Evolutionary conservation across 2,797 vertebrate genomes (phyloP), one percentile per base, ranked within the genome.

Genomic region (Enteromius mattozi): DNA sequence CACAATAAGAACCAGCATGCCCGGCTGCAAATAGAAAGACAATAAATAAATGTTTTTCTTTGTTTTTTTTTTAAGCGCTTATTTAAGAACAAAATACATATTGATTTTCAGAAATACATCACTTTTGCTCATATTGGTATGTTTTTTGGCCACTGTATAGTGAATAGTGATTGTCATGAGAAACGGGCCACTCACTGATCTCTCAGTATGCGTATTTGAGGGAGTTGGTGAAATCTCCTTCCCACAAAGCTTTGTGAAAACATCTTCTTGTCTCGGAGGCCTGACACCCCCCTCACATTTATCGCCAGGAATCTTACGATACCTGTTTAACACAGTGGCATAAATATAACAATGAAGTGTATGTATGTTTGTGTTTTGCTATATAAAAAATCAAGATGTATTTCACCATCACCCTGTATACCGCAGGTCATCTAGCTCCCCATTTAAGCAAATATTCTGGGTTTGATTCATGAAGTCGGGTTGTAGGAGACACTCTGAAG

Each of bases 251-350:
- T 91, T 89, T 86, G 91, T 91, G 54, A 92, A 79, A 0, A 88
- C 91, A 82, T 92, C 87, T 14, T 81, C 80, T 2, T 74, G 70
- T 4, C 80, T 89, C 74, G 85, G 90, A 59, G 94, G 93, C 9
- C 27, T 86, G 87, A 95, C 96, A 2, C 96, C 95, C 6, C 94
- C 94, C 87, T 94, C 92, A 66, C 96, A 96, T 80, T 86, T 91
- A 86, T 96, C 90, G 37, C 95, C 92, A 0, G 96, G 94, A 21
- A 96, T 91, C 86, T 94, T 96, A 3, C 95, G 93, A 85, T 96
- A 96, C 89, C 95, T 96, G 80, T 19, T 24, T 30, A 47, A 83
- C 75, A 88, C 17, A 59, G 49, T 59, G 13, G 51, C 21, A 63
- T 66, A 14, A 17, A 17, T 40, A 63, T 71, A 80, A 82, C 14